A percentile compares a stretch with the other conserved stretches of the same genome.
These are phyloP conservation scores for Oxycera nigricornis DNA, from an alignment of 2,888 invertebrate species.

Conservation along the genomic window DNA sequence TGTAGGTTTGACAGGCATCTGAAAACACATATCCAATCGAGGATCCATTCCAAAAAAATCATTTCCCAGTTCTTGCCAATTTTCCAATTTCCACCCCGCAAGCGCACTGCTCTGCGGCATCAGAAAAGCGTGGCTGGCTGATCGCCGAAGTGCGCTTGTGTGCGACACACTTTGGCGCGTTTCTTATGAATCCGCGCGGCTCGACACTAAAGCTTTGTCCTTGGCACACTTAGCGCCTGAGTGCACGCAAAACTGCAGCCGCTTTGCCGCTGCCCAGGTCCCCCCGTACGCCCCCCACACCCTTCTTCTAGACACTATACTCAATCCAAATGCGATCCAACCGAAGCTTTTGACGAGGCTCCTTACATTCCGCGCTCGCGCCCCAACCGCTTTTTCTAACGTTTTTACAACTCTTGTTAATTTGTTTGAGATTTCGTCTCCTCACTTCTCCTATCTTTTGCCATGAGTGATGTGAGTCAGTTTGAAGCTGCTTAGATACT, in stretches of 20 bases:
- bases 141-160: slow-evolving; percentile 3
- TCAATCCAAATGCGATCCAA: background rate
- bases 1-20: no score
- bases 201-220: slow-evolving; percentile 48
- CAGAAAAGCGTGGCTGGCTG: no score
- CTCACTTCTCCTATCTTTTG: background rate
- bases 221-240: slow-evolving; percentile 50
- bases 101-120: no score
- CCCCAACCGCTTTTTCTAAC: slow-evolving; percentile 2
- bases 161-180: slow-evolving; percentile 33
- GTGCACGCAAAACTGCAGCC: slow-evolving; percentile 41
- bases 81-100: background rate
- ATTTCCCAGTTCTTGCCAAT: background rate
- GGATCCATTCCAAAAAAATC: no score
- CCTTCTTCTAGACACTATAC: no score
- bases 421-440: background rate
- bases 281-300: background rate
- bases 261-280: background rate
- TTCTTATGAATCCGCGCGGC: slow-evolving; percentile 17
- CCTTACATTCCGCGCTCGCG: background rate
- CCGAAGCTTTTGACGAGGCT: slow-evolving; percentile 11
- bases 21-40: no score
- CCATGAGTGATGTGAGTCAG: background rate
- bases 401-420: background rate
- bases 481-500: background rate